phyloP scores from a whole-genome alignment of 2,113 vertebrate genomes.

The Neotoma lepida region DNA sequence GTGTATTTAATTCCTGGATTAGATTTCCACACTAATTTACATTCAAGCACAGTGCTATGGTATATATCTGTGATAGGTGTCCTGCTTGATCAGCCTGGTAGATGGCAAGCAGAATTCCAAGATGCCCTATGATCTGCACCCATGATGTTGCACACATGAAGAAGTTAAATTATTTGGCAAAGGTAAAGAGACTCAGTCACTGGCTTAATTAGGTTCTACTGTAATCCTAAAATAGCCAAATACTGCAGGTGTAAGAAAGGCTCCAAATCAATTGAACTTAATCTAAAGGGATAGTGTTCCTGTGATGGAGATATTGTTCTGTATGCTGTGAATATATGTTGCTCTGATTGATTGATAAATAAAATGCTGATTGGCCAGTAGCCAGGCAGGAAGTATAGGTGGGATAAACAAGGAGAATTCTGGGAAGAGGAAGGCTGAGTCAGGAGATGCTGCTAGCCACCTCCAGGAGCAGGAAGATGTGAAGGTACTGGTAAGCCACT shows the following conservation, averaged over 20 bases:
- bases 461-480: too few species aligned
- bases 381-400: too few species aligned
- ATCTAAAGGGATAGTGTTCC: slow-evolving; percentile 37
- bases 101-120: not conserved
- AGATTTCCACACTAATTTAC: not conserved
- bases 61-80: not conserved
- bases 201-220: not conserved
- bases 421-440: too few species aligned
- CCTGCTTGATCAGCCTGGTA: not conserved
- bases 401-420: too few species aligned
- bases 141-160: not conserved
- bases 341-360: too few species aligned
- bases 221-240: not conserved
- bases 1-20: not conserved
- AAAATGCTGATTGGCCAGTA: too few species aligned
- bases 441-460: too few species aligned
- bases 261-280: slow-evolving; percentile 31
- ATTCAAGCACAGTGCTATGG: not conserved
- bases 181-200: not conserved
- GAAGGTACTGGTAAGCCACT: too few species aligned
- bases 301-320: too few species aligned
- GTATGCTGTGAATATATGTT: too few species aligned
- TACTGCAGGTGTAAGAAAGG: slow-evolving; percentile 41
- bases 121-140: not conserved
- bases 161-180: not conserved